Base-by-base conservation (phyloP, 92 coral and sea anemone genomes). In the Bergia puertoricense region DNA sequence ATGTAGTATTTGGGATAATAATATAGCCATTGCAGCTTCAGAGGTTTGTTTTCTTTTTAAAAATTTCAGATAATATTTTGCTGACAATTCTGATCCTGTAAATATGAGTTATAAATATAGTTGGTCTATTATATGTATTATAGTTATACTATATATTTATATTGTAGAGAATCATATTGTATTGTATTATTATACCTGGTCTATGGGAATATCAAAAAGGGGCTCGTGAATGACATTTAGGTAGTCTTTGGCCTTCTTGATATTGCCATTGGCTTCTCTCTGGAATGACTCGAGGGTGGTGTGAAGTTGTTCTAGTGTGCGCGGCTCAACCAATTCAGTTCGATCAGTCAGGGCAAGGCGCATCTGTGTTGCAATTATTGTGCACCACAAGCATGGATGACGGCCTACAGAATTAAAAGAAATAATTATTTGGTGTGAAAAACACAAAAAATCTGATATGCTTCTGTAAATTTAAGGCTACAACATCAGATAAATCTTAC, bases 221-320 rank as follows among this genome's bases (percentile, higher is more conserved):
- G 85, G 90, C 51, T 87, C 78, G 50, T 88, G 90, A 74, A 88
- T 88, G 43, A 65, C 85, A 79, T 88, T 88, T 13, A 48, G 65
- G 57, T 56, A 88, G 13, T 88, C 77, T 43, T 66, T 88, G 4
- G 85, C 86, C 48, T 79, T 88, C 41, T 87, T 78, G 4, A 78
- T 22, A 85, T 79, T 76, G 3, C 85, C 81, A n/a, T 78, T 57
- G 39, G 39, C 90, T 51, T 59, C 67, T 3, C 45, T 51, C 41
- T 79, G 76, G 54, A 88, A 88, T 16, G n/a, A 36, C 9, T 66
- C 16, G 0, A 88, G 45, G 11, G 22, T 56, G 14, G 65, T 46
- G 22, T 50, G 2, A 8, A 87, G 22, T 22, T 43, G 43, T 73
- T 78, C 41, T 0, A 79, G 85, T 30, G 66, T 65, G 3, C 66